A percentile compares a stretch with the other conserved stretches of the same genome.
Evolutionary conservation across 2,113 vertebrate species (phyloP).

Genomic region (Platycercus adscitus): DNA sequence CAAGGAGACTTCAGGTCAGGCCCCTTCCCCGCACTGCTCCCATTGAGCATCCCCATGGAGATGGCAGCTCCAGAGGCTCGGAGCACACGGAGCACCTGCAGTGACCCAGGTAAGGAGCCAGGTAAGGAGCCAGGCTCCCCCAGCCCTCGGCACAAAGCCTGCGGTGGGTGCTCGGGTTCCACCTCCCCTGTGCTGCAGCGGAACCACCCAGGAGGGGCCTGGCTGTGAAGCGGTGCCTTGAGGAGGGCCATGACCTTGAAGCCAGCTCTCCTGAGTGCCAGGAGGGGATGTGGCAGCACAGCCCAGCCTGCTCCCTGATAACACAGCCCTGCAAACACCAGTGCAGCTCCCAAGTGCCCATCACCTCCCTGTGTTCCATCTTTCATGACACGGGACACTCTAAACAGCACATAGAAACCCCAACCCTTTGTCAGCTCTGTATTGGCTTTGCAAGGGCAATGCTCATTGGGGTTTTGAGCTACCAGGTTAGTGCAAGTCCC

Average conservation of each 20-base stretch:
- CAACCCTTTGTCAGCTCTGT: background rate
- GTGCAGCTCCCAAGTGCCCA: fast-evolving
- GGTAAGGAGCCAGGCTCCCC: background rate
- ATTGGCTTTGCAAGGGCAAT: background rate
- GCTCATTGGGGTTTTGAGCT: background rate
- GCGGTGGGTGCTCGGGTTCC: background rate
- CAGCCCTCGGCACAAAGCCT: fast-evolving
- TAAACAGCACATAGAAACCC: fast-evolving
- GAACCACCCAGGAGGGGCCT: background rate
- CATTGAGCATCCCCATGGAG: background rate
- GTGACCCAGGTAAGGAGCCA: background rate
- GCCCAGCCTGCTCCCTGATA: fast-evolving
- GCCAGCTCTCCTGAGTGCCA: background rate
- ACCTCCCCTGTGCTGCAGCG: background rate
- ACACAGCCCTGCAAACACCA: too few relatives aligned
- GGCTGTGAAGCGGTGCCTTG: background rate
- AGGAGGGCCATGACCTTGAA: background rate
- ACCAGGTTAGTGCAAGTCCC: background rate
- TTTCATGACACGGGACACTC: too few relatives aligned
- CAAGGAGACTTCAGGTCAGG: fast-evolving
- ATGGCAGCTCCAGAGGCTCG: background rate
- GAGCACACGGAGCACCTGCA: fast-evolving
- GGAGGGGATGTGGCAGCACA: fast-evolving
- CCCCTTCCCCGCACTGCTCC: background rate
- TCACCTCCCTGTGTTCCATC: background rate